Conservation (phyloP, 2,888 invertebrate genomes). For the Cancer borealis region DNA sequence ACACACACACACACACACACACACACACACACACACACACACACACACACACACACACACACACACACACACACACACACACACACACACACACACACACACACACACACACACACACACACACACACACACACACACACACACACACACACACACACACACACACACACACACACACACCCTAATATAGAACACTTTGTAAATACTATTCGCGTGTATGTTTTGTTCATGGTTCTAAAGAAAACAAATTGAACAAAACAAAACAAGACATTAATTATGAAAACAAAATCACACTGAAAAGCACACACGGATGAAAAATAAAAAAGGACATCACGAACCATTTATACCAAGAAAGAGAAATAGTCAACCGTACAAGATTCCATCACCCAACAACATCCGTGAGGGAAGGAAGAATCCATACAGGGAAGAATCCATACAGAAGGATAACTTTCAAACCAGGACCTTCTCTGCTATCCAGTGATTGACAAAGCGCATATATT, state of each 20-base stretch:
- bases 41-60: too few relatives aligned
- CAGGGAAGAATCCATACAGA: neutral
- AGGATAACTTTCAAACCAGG: neutral
- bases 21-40: conserved; percentile 23
- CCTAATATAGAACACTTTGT: neutral
- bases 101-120: conserved; percentile 38
- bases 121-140: neutral
- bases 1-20: conserved; percentile 41
- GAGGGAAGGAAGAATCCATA: neutral
- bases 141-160: too few relatives aligned
- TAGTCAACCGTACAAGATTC: neutral
- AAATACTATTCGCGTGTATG: neutral
- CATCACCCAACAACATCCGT: neutral
- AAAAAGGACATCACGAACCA: neutral
- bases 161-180: too few relatives aligned
- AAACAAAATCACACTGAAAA: neutral
- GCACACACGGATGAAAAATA: neutral
- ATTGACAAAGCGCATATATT: conserved; percentile 62
- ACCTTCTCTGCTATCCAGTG: neutral
- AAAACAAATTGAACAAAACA: neutral
- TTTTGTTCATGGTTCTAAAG: neutral
- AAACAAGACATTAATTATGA: neutral
- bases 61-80: too few relatives aligned
- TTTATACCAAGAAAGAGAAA: neutral
- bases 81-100: neutral